Conservation (phyloP, 2,113 vertebrate species). For the Mastomys coucha region DNA sequence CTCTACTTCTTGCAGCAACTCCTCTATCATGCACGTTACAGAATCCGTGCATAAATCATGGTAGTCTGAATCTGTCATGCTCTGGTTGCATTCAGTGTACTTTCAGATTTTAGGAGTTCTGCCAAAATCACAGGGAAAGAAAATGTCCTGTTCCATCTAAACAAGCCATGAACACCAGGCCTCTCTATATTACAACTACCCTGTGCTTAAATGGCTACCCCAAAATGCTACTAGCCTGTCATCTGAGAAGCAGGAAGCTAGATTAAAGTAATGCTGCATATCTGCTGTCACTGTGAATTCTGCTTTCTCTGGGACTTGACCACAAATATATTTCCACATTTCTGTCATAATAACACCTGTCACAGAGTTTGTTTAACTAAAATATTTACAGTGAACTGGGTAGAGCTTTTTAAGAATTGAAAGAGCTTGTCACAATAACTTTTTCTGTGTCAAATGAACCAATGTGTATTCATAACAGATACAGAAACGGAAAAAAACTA, state of each 20-base stretch:
- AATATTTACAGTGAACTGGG: neutral
- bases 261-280: neutral
- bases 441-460: neutral
- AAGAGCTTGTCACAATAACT: neutral
- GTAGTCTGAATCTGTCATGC: neutral
- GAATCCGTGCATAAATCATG: neutral
- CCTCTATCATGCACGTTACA: neutral
- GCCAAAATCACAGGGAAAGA: neutral
- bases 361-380: neutral
- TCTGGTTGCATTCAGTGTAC: neutral
- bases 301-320: neutral
- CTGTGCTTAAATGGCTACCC: neutral
- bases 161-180: neutral
- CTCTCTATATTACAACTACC: neutral
- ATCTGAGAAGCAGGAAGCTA: neutral
- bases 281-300: neutral
- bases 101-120: neutral
- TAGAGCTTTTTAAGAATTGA: neutral
- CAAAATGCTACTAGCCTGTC: neutral
- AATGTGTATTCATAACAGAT: neutral
- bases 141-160: neutral
- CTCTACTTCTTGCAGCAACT: neutral
- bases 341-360: neutral
- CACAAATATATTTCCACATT: neutral
- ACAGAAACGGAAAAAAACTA: neutral